Percentiles rank a stretch among this genome's conserved stretches.
phyloP scores from a whole-genome alignment of 2,113 vertebrate species.

The Lamprologus tigripictilis region DNA sequence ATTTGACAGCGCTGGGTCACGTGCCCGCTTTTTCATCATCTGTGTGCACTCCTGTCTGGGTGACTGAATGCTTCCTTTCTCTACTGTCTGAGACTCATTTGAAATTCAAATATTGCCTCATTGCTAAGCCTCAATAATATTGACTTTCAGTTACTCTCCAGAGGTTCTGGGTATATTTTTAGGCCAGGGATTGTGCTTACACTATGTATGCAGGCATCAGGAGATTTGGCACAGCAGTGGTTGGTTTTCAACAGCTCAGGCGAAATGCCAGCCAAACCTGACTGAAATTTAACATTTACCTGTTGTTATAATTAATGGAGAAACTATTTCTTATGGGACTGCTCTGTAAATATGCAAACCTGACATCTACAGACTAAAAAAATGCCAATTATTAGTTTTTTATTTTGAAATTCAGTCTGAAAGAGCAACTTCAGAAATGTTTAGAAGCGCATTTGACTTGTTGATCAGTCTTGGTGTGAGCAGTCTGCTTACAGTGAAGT shows the following conservation, averaged over 20 bases:
- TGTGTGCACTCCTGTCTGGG: conserved; percentile 28
- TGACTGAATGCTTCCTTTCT: conserved; percentile 62
- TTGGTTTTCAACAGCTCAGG: not conserved
- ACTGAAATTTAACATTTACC: not conserved
- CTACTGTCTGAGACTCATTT: conserved; percentile 47
- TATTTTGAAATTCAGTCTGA: not conserved
- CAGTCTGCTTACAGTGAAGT: not conserved
- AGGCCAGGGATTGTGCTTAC: not conserved
- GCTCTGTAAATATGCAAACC: not conserved
- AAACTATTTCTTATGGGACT: not conserved
- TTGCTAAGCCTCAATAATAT: conserved; percentile 49
- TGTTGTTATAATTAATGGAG: not conserved
- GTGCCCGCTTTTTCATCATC: not conserved
- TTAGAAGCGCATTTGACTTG: not conserved
- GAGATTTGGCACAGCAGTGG: not conserved
- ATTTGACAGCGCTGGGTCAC: conserved; percentile 62
- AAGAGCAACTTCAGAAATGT: not conserved
- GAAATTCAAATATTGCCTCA: conserved; percentile 67
- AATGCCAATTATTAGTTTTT: not conserved
- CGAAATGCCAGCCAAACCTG: not conserved
- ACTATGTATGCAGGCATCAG: not conserved
- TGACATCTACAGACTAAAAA: not conserved
- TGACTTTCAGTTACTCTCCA: conserved; percentile 43
- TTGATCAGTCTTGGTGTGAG: not conserved
- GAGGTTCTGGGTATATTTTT: conserved; percentile 27